phyloP scores from a whole-genome alignment of 2,797 vertebrate genomes.

The Heliangelus exortis region DNA sequence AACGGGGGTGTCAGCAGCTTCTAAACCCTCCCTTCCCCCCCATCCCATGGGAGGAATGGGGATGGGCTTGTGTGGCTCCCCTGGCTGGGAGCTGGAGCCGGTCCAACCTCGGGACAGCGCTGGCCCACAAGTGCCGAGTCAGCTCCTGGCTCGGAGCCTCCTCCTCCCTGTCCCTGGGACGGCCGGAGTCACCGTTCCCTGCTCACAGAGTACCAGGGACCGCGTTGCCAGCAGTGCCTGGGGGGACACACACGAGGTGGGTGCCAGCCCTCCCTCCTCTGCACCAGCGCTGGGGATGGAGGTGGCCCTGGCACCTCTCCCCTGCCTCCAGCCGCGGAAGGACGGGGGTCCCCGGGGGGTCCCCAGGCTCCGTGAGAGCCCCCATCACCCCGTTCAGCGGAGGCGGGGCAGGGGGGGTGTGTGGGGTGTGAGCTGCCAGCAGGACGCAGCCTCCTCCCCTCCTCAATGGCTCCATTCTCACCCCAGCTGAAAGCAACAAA shows the following conservation, averaged over 20 bases:
- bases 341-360: neutral
- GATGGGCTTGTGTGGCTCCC: neutral
- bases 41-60: neutral
- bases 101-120: neutral
- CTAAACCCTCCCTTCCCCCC: rapidly evolving
- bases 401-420: neutral
- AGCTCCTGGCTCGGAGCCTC: neutral
- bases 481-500: slow-evolving; percentile 27
- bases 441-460: neutral
- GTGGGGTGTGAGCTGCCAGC: neutral
- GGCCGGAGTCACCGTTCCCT: neutral
- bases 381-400: neutral
- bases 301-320: neutral
- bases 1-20: neutral
- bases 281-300: neutral
- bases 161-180: neutral
- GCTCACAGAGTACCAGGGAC: neutral
- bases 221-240: rapidly evolving
- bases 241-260: neutral
- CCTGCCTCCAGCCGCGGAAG: neutral
- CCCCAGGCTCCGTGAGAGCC: neutral
- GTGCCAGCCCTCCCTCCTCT: neutral
- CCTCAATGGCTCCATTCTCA: slow-evolving; percentile 3
- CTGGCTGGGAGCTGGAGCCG: neutral
- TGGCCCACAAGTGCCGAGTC: neutral